Percentiles rank a stretch among this genome's conserved stretches.
Conservation (phyloP, 1,140 invertebrate genomes). For the Sinella curviseta region DNA sequence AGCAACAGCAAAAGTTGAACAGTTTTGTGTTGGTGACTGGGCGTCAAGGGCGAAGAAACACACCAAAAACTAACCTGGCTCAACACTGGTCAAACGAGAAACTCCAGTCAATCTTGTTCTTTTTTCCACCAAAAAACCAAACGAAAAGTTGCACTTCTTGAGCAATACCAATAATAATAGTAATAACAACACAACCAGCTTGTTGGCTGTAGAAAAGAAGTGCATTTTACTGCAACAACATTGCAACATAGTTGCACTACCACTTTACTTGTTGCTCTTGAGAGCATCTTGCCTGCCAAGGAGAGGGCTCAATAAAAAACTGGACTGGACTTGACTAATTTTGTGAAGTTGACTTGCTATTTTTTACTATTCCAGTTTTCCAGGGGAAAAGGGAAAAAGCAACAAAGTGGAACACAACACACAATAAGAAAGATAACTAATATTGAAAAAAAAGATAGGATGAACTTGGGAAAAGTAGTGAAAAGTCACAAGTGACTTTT, state of each 20-base stretch:
- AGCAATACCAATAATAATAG: constrained; percentile 9
- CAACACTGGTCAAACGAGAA: constrained; percentile 26
- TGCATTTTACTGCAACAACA: neutral
- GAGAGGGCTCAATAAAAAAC: no score
- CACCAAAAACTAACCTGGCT: constrained; percentile 21
- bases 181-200: neutral
- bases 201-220: neutral
- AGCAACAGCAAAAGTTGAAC: neutral
- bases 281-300: neutral
- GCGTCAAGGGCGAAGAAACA: neutral
- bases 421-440: neutral
- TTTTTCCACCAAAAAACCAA: constrained; percentile 20
- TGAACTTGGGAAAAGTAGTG: no score
- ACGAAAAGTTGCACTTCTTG: neutral
- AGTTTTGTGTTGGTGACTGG: constrained; percentile 4
- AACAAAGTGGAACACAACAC: neutral
- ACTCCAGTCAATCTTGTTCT: constrained; percentile 27
- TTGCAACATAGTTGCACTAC: neutral
- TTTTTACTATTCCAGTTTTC: constrained; percentile 17
- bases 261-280: neutral
- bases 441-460: neutral
- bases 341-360: neutral
- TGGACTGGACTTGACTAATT: neutral
- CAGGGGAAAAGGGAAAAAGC: constrained; percentile 6
- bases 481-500: neutral